Percentiles rank a stretch among this genome's conserved stretches.
These are phyloP conservation scores for Trogon melanurus DNA, from an alignment of 2,113 vertebrate species.

Conservation along the genomic window DNA sequence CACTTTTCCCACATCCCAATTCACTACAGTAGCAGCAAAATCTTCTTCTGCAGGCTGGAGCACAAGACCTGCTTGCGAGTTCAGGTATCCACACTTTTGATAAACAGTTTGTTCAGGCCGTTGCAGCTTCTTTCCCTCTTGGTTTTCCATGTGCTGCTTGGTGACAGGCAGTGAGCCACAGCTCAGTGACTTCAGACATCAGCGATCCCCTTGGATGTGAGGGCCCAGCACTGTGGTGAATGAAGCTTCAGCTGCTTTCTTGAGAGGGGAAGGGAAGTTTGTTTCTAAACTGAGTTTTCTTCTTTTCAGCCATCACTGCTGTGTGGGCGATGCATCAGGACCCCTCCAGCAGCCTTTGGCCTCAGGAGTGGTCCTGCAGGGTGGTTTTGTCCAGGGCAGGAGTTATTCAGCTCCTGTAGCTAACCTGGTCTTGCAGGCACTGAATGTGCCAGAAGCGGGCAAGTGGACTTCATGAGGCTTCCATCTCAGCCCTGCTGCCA, in stretches of 20 bases:
- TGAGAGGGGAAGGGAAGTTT: neutral
- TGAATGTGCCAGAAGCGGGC: neutral
- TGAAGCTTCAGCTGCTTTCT: neutral
- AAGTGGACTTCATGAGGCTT: neutral
- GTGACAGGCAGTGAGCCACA: neutral
- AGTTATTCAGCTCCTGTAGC: neutral
- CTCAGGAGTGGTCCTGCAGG: neutral
- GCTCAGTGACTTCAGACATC: neutral
- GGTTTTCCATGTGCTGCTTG: neutral
- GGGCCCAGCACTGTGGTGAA: neutral
- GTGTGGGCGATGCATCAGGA: neutral
- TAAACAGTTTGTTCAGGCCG: neutral
- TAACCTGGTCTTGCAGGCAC: neutral
- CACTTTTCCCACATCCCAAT: rapidly evolving
- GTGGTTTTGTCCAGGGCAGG: neutral
- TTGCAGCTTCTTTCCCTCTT: neutral
- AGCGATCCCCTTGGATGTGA: neutral
- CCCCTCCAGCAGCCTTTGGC: neutral
- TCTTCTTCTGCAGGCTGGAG: neutral
- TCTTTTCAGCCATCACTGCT: neutral
- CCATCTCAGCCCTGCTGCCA: neutral
- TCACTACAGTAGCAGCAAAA: neutral
- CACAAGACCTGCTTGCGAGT: neutral
- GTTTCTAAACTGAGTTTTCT: neutral
- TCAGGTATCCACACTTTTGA: neutral